Evolutionary conservation across 2,113 vertebrate genomes (phyloP).

Genomic region (Amazona guildingii): DNA sequence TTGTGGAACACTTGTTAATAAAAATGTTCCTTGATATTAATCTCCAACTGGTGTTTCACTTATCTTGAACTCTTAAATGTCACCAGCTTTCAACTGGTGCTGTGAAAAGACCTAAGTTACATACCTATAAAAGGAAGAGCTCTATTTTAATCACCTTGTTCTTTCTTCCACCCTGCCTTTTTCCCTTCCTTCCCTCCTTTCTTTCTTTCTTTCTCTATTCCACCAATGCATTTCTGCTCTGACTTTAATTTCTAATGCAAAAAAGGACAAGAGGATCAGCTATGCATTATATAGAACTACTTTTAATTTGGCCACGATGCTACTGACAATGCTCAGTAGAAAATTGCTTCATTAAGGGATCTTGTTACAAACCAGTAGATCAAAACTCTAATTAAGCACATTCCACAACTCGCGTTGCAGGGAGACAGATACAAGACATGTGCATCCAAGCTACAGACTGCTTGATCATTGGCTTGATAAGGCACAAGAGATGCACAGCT

Average conservation of each 20-base stretch:
- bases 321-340: not conserved
- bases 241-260: not conserved
- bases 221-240: not conserved
- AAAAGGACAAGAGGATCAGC: not conserved
- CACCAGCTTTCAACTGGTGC: not conserved
- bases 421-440: not conserved
- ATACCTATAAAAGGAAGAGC: not conserved
- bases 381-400: not conserved
- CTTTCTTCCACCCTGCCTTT: not conserved
- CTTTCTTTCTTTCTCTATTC: not conserved
- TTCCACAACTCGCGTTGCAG: not conserved
- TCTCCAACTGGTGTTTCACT: constrained; percentile 38
- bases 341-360: not conserved
- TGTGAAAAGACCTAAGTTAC: constrained; percentile 6
- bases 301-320: not conserved
- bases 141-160: not conserved
- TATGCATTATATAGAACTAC: not conserved
- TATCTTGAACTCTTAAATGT: constrained; percentile 35
- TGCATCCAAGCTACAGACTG: not conserved
- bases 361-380: not conserved
- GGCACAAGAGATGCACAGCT: not conserved
- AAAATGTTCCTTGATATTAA: constrained; percentile 18
- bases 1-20: not conserved
- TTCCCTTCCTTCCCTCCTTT: not conserved
- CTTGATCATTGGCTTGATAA: not conserved